Base-by-base conservation (phyloP, 2,797 vertebrate genomes). In the Phyllotis vaccarum region DNA sequence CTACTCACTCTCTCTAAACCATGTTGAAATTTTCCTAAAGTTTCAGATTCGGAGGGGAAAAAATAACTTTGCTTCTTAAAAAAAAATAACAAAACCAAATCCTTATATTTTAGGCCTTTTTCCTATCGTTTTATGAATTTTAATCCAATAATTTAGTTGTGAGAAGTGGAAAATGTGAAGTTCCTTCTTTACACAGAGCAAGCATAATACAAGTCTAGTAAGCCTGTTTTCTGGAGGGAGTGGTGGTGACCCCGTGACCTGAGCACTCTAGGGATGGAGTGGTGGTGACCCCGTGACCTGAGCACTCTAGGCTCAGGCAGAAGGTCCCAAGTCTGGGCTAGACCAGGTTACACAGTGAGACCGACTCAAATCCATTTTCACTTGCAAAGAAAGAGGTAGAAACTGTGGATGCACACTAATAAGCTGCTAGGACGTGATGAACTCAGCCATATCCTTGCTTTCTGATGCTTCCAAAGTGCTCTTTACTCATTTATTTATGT, bases 21-120 rank as follows among this genome's bases (percentile, higher is more conserved):
- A 97, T 80, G 86, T 34, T 95, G 90, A 97, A 97, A 96, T 92
- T 95, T 93, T 96, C 70, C 75, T 93, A 34, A 93, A 90, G 85
- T 90, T 95, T 95, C 86, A 97, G 91, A 93, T 91, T 93, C 10
- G 5, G n/a, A 37, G 24, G 29, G 2, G 78, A 92, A 81, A 11
- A 88, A 87, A 96, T 60, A 31, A 83, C 37, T 78, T 46, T 91
- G 37, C n/a, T 94, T 85, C 75, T 93, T 74, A 7, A 78, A 76
- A 89, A 94, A 95, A 76, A 68, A 94, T 27, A 62, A 93, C n/a
- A 95, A 92, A 93, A 89, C 70, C 54, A 78, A 29, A 40, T 76
- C 24, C 64, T 90, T 92, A 85, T 66, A 88, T 80, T 93, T 90
- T 94, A 66, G 52, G 49, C 10, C 46, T 91, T 95, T 68, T 93